A percentile compares a stretch with the other conserved stretches of the same genome.
phyloP scores from a whole-genome alignment of 92 coral and sea anemone genomes.

The Epizoanthus ramosus region DNA sequence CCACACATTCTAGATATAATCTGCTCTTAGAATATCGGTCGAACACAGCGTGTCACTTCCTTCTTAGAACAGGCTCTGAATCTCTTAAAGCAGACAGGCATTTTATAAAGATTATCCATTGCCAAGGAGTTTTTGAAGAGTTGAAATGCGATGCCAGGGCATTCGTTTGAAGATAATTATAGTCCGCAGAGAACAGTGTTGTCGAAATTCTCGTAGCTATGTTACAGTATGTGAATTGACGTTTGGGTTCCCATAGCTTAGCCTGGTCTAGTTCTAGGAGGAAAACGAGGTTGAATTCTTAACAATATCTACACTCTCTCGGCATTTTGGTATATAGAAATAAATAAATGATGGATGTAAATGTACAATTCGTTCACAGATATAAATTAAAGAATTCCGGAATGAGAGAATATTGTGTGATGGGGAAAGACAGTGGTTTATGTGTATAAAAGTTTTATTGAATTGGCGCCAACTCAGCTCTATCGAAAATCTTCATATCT shows the following conservation, averaged over 20 bases:
- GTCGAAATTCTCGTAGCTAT: neutral
- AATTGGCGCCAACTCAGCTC: constrained; percentile 42
- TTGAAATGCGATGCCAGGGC: too few relatives aligned
- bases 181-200: neutral
- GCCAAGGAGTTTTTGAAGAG: too few relatives aligned
- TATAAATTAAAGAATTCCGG: neutral
- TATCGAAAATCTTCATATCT: constrained; percentile 33
- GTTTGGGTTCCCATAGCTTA: too few relatives aligned
- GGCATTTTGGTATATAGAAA: too few relatives aligned
- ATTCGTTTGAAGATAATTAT: neutral
- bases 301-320: too few relatives aligned
- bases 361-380: neutral
- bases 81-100: constrained; percentile 41
- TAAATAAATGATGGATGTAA: too few relatives aligned
- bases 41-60: constrained; percentile 22
- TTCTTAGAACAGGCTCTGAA: constrained; percentile 25
- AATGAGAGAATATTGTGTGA: neutral
- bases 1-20: constrained; percentile 37
- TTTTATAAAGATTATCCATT: constrained; percentile 40
- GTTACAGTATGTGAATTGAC: neutral
- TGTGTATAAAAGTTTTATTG: constrained; percentile 32
- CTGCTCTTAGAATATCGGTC: constrained; percentile 14
- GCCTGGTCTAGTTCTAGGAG: neutral
- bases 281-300: neutral
- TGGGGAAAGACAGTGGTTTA: constrained; percentile 12